Conservation (phyloP, 1,140 invertebrate species). For the Drepana arcuata region DNA sequence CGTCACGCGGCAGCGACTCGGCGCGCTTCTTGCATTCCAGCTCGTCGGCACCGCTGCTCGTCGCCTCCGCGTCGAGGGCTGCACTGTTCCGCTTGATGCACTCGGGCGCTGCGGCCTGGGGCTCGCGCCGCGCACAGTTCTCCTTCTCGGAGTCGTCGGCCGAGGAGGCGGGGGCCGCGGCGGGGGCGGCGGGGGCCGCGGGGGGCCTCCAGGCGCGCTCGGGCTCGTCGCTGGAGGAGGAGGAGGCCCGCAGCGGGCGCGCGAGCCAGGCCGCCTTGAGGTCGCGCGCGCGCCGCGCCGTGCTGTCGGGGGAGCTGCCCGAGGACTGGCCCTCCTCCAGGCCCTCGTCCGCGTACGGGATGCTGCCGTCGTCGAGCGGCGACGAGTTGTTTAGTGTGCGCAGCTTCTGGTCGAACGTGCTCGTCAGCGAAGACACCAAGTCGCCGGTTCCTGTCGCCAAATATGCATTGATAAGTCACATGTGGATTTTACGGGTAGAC, state of each 20-base stretch:
- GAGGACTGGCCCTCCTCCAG: conserved; percentile 47
- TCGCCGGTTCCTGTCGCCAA: conserved; percentile 70
- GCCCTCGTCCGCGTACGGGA: conserved; percentile 67
- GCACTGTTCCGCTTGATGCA: conserved; percentile 38
- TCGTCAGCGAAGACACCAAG: conserved; percentile 77
- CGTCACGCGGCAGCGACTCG: conserved; percentile 70
- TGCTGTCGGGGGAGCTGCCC: conserved; percentile 32
- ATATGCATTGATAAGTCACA: no score
- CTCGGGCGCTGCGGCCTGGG: conserved; percentile 18
- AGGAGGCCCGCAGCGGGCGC: conserved; percentile 32
- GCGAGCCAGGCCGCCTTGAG: conserved; percentile 56
- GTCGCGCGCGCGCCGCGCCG: conserved; percentile 37
- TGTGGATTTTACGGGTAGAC: no score
- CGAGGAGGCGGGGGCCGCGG: conserved; percentile 22
- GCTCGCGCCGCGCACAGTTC: conserved; percentile 18
- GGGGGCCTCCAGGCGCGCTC: conserved; percentile 19
- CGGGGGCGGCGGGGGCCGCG: conserved; percentile 11
- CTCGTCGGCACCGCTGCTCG: conserved; percentile 28
- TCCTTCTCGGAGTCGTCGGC: conserved; percentile 44
- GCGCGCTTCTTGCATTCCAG: conserved; percentile 76
- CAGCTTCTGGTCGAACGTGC: conserved; percentile 79
- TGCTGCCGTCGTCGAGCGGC: conserved; percentile 66
- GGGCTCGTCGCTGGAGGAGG: conserved; percentile 43
- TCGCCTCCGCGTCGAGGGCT: conserved; percentile 19
- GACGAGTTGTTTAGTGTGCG: conserved; percentile 68